A percentile compares a stretch with the other conserved stretches of the same genome.
phyloP scores from a whole-genome alignment of 2,888 invertebrate genomes.

The Stenoptilia bipunctidactyla region DNA sequence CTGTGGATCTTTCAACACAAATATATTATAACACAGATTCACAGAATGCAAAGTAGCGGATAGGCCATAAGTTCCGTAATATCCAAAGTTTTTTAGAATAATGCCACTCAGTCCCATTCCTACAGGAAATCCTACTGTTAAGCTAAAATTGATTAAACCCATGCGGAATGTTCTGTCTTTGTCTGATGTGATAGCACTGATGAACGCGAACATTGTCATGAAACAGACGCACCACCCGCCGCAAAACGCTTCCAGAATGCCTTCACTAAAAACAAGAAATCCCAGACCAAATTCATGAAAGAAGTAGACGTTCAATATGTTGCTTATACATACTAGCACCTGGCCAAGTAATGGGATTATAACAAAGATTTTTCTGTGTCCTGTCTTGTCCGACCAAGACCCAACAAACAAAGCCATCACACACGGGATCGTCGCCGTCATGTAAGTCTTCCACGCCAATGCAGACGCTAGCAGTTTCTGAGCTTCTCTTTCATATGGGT shows the following conservation, averaged over 20 bases:
- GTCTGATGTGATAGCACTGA: constrained; percentile 83
- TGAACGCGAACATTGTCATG: constrained; percentile 85
- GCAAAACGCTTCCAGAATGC: constrained; percentile 79
- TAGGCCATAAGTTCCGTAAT: constrained; percentile 82
- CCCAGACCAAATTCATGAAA: constrained; percentile 81
- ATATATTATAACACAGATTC: constrained; percentile 76
- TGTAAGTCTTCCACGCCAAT: constrained; percentile 82
- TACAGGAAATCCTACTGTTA: constrained; percentile 88
- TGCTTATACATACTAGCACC: constrained; percentile 76
- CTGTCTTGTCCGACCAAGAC: constrained; percentile 78
- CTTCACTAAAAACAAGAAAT: constrained; percentile 79
- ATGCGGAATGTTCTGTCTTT: constrained; percentile 84
- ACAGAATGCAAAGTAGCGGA: constrained; percentile 75
- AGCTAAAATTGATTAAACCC: constrained; percentile 86
- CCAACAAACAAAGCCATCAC: constrained; percentile 83
- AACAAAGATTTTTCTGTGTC: constrained; percentile 80
- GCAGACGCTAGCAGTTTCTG: constrained; percentile 79
- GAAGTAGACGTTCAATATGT: constrained; percentile 80
- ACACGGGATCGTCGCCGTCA: constrained; percentile 84
- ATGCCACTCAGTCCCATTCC: constrained; percentile 88
- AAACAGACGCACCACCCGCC: constrained; percentile 88
- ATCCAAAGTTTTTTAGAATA: constrained; percentile 76
- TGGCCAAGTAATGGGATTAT: constrained; percentile 80
- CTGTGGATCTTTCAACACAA: constrained; percentile 75
- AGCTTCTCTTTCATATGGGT: constrained; percentile 68